phyloP scores from a whole-genome alignment of 2,888 invertebrate genomes.

The Pemphredon lugubris region DNA sequence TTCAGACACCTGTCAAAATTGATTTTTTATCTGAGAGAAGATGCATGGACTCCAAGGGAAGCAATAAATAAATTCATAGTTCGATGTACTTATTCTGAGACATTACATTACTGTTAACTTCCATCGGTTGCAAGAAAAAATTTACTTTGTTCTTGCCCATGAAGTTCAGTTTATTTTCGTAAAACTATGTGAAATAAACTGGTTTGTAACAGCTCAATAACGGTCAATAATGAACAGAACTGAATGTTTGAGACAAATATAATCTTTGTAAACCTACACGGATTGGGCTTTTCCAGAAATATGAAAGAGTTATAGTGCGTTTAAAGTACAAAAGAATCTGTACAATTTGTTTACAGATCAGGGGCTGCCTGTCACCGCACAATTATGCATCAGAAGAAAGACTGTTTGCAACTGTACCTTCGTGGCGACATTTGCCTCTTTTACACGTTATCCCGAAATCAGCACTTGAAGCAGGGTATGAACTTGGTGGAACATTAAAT shows the following conservation, averaged over 20 bases:
- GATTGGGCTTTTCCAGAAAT: no score
- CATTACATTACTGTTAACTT: not conserved
- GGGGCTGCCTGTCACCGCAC: constrained; percentile 76
- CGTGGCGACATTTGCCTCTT: constrained; percentile 77
- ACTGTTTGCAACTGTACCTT: constrained; percentile 77
- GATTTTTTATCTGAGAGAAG: not conserved
- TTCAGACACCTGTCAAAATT: constrained; percentile 58
- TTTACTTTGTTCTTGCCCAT: constrained; percentile 41
- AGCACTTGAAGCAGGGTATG: constrained; percentile 78
- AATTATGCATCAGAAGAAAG: constrained; percentile 78
- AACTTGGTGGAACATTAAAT: constrained; percentile 1
- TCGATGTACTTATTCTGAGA: not conserved
- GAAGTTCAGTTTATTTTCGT: not conserved
- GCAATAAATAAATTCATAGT: not conserved
- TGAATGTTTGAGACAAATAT: no score
- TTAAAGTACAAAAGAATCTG: no score
- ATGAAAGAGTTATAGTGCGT: not conserved
- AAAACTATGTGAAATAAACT: not conserved
- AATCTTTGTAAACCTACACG: no score
- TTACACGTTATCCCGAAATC: constrained; percentile 78
- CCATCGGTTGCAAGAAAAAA: constrained; percentile 40
- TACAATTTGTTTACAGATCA: constrained; percentile 71
- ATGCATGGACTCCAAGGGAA: not conserved
- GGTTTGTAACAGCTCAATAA: no score
- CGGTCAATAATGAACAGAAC: no score